Conservation (phyloP, 2,113 vertebrate species). For the Caretta caretta region DNA sequence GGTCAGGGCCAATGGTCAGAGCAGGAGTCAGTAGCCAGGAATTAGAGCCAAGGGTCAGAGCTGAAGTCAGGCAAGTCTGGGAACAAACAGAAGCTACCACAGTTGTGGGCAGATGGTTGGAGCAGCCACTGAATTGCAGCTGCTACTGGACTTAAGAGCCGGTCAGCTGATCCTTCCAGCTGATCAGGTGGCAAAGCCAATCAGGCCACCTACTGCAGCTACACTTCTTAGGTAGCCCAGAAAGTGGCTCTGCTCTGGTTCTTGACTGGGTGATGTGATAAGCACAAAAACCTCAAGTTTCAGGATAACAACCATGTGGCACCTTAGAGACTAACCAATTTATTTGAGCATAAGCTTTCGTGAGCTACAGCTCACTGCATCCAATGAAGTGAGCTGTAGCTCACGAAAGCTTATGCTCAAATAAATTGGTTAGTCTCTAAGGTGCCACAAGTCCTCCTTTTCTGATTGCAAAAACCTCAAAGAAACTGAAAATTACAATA, state of each 20-base stretch:
- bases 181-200: not conserved
- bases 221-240: not conserved
- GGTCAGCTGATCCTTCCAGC: not conserved
- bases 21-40: not conserved
- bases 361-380: too few relatives aligned
- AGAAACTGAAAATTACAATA: not conserved
- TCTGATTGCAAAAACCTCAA: too few relatives aligned
- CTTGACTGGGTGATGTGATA: not conserved
- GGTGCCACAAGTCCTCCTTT: too few relatives aligned
- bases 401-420: too few relatives aligned
- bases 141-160: not conserved
- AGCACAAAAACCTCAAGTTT: not conserved
- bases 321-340: too few relatives aligned
- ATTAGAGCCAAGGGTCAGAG: not conserved
- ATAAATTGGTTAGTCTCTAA: too few relatives aligned
- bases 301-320: too few relatives aligned
- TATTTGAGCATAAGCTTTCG: too few relatives aligned
- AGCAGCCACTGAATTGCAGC: not conserved
- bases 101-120: not conserved
- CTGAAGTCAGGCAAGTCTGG: not conserved
- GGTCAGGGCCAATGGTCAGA: not conserved
- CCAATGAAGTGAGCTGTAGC: too few relatives aligned
- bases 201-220: not conserved
- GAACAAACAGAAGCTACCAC: not conserved
- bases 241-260: not conserved